Conservation (phyloP, 1,140 invertebrate genomes). For the Lerema accius region DNA sequence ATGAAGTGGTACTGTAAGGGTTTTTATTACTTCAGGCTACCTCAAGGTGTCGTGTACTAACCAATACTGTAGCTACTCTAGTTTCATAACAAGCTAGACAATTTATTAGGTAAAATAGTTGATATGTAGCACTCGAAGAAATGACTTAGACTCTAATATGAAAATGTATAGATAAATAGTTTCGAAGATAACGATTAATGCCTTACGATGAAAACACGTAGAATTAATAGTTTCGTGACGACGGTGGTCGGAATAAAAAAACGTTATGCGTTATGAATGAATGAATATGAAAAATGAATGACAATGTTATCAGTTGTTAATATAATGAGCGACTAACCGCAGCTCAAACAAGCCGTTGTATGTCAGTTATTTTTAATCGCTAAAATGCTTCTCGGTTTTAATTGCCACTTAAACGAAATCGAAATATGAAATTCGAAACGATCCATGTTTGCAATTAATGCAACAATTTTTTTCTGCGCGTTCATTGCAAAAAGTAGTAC, state of each 20-base stretch:
- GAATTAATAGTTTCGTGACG: neutral
- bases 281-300: neutral
- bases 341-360: neutral
- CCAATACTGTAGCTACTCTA: constrained; percentile 27
- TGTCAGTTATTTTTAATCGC: neutral
- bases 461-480: no score
- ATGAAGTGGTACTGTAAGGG: constrained; percentile 45
- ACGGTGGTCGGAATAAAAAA: neutral
- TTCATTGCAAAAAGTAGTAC: no score
- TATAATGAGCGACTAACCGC: neutral
- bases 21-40: constrained; percentile 65
- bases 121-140: constrained; percentile 17
- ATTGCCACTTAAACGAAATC: neutral
- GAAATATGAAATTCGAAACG: neutral
- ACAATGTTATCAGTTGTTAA: neutral
- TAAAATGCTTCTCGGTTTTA: neutral
- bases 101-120: constrained; percentile 9
- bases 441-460: no score
- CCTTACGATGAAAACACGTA: neutral
- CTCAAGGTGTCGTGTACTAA: constrained; percentile 68
- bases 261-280: neutral
- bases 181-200: neutral
- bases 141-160: neutral
- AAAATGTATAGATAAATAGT: neutral
- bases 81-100: constrained; percentile 10